A percentile compares a stretch with the other conserved stretches of the same genome.
Conservation (phyloP, 2,888 invertebrate species). For the Pseudococcus longispinus region DNA sequence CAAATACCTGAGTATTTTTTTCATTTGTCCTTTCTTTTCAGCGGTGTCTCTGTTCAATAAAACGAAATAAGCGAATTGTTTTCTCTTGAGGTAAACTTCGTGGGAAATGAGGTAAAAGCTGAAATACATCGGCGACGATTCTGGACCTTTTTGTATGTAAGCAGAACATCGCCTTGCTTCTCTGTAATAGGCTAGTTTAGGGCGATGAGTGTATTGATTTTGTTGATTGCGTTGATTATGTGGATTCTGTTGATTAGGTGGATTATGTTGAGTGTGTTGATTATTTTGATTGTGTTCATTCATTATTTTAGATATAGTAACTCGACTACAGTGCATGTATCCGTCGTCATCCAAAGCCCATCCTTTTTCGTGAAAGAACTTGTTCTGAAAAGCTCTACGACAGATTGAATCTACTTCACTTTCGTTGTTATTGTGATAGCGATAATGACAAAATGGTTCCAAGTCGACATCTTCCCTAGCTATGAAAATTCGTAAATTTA, state of each 20-base stretch:
- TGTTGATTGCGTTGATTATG: no score
- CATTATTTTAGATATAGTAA: neutral
- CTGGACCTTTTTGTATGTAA: neutral
- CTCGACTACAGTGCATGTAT: neutral
- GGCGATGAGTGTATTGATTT: no score
- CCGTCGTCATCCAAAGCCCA: neutral
- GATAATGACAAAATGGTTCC: constrained; percentile 1
- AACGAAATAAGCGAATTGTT: neutral
- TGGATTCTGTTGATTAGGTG: no score
- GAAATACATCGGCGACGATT: neutral
- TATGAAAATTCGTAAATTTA: neutral
- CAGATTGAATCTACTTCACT: neutral
- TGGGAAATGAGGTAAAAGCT: neutral
- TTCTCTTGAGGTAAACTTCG: neutral
- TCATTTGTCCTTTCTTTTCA: neutral
- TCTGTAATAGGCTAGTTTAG: neutral
- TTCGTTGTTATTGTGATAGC: neutral
- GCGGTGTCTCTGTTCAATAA: neutral
- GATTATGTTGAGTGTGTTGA: no score
- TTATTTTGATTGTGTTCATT: neutral
- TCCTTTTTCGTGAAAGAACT: neutral
- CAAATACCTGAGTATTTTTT: neutral
- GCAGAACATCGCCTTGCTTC: neutral
- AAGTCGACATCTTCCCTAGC: neutral
- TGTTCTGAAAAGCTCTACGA: neutral